Percentiles rank a stretch among this genome's conserved stretches.
phyloP scores from a whole-genome alignment of 2,888 invertebrate species.

The Junonia oenone region DNA sequence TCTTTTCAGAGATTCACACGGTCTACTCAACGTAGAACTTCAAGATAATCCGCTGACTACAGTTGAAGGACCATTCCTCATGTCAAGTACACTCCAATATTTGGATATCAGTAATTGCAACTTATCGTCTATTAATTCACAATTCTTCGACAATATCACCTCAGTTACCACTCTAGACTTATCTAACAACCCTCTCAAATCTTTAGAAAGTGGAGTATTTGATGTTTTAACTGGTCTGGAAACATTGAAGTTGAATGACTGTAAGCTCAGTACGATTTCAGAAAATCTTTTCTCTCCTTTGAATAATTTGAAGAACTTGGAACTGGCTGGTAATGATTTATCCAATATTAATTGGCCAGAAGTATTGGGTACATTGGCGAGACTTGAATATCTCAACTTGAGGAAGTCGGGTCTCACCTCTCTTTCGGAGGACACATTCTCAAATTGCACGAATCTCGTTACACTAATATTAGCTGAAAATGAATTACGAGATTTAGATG shows the following conservation, averaged over 20 bases:
- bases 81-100: slow-evolving; percentile 82
- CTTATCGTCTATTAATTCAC: slow-evolving; percentile 76
- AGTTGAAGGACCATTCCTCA: slow-evolving; percentile 82
- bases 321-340: slow-evolving; percentile 81
- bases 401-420: slow-evolving; percentile 80
- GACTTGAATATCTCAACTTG: slow-evolving; percentile 83
- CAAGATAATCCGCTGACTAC: slow-evolving; percentile 83
- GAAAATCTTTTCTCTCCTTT: slow-evolving; percentile 78
- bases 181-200: slow-evolving; percentile 82
- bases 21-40: slow-evolving; percentile 84
- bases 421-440: slow-evolving; percentile 82
- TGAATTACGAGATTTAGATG: slow-evolving; percentile 81
- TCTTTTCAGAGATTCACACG: slow-evolving; percentile 81
- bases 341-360: slow-evolving; percentile 80
- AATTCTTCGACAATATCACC: slow-evolving; percentile 84
- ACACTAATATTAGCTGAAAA: slow-evolving; percentile 83
- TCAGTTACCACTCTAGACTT: slow-evolving; percentile 84
- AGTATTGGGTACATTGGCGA: slow-evolving; percentile 78
- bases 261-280: slow-evolving; percentile 80
- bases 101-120: slow-evolving; percentile 84
- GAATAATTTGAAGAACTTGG: slow-evolving; percentile 81
- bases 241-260: slow-evolving; percentile 82
- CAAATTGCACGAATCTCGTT: slow-evolving; percentile 82
- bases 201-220: slow-evolving; percentile 79
- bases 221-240: slow-evolving; percentile 83